Evolutionary conservation across 35 echinoderm and acorn worm genomes (phyloP).

Genomic region (Heliocidaris erythrogramma): DNA sequence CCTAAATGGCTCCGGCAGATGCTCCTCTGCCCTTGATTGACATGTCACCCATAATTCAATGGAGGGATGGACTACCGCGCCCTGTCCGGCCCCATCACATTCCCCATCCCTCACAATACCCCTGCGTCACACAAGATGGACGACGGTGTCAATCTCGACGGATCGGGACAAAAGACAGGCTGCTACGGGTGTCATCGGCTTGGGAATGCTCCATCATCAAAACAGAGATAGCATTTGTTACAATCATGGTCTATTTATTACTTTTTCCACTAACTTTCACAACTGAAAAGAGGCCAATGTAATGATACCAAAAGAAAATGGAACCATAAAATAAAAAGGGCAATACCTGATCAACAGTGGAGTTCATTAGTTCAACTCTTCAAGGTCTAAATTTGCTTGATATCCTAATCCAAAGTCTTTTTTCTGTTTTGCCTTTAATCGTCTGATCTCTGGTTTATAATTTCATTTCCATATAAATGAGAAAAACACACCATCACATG

Average conservation of each 20-base stretch:
- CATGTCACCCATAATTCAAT: background rate
- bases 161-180: background rate
- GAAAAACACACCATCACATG: background rate
- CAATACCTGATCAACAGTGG: too few relatives aligned
- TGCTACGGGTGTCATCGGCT: background rate
- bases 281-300: too few relatives aligned
- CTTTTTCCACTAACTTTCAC: background rate
- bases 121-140: background rate
- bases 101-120: background rate
- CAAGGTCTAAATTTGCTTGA: background rate
- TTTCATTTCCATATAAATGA: constrained; percentile 13
- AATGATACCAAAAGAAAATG: too few relatives aligned
- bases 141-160: background rate
- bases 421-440: background rate
- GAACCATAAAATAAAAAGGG: too few relatives aligned
- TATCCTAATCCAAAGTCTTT: background rate
- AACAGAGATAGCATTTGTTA: background rate
- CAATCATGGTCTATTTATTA: background rate
- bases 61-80: background rate
- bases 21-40: constrained; percentile 5
- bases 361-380: background rate
- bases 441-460: background rate
- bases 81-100: constrained; percentile 19
- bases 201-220: background rate
- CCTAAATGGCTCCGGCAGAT: background rate